Evolutionary conservation across 2,113 vertebrate species (phyloP), one percentile per base, ranked within the genome.

Genomic region (Cyanoramphus novaezelandiae): DNA sequence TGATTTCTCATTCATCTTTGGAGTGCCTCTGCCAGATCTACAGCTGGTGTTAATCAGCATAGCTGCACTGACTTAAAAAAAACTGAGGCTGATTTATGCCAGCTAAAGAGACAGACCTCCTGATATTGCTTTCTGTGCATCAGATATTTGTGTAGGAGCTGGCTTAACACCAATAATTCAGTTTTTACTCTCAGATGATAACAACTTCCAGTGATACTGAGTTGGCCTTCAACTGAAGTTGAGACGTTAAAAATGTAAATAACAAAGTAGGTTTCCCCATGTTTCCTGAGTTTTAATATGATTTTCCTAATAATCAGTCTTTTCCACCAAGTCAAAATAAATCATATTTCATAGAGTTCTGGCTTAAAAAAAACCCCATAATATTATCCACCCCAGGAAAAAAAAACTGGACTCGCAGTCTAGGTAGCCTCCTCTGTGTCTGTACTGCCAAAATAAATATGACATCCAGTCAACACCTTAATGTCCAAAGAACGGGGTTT

Each of bases 301-400:
- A 1, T 44, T 81, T 86, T 29, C 21, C 50, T 16, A 1, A 52
- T 44, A 10, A 62, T 70, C 67, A 49, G 2, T 29, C 0, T 63
- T 68, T 65, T 88, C 46, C n/a, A 71, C 10, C 13, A 53, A 29
- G 25, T 37, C 10, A 50, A 81, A 81, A 89, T 59, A 0, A 60
- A 39, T 50, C 17, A 4, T 20, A 71, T 81, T 86, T 86, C 31
- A 24, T 17, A 67, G 23, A 71, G 0, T n/a, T 75, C 11, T 39
- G 24, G 7, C 24, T 80, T 43, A 11, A 17, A 68, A 86, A 76
- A 63, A 9, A 0, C 0, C 0, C 0, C 3, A 33, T 15, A 9
- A 2, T 29, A 12, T 62, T 10, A 19, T 35, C 4, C 1, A 41
- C 1, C 1, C 1, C 9, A 25, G 12, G 21, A 74, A 81, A 20